These are phyloP conservation scores for Beris morrisii DNA, from an alignment of 2,888 invertebrate species.

Conservation along the genomic window DNA sequence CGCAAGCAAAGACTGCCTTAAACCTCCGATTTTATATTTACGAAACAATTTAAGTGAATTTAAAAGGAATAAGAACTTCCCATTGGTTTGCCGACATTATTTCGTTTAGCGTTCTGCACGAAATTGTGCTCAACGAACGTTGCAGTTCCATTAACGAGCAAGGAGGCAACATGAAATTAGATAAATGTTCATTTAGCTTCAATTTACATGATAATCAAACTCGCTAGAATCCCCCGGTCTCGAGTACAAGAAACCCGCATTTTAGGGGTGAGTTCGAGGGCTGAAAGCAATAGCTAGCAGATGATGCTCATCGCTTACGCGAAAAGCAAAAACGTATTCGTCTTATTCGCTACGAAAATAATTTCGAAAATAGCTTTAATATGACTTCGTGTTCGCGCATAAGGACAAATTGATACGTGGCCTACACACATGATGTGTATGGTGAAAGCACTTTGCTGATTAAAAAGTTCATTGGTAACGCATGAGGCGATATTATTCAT, in stretches of 20 bases:
- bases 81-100: slow-evolving; percentile 16
- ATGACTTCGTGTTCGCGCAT: slow-evolving; percentile 12
- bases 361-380: slow-evolving; percentile 22
- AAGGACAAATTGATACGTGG: neutral
- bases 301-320: slow-evolving; percentile 4
- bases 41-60: no score
- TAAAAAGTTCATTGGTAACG: neutral
- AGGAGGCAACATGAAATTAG: slow-evolving; percentile 17
- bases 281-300: neutral
- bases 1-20: no score
- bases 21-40: slow-evolving; percentile 12
- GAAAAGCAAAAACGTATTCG: neutral
- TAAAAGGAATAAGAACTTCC: no score
- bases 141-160: slow-evolving; percentile 9
- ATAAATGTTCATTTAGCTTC: slow-evolving; percentile 28
- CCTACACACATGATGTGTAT: neutral
- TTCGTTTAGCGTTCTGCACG: neutral
- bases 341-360: slow-evolving; percentile 1
- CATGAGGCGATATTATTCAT: no score
- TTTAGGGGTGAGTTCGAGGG: no score
- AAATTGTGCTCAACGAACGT: slow-evolving; percentile 17
- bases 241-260: no score
- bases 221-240: neutral
- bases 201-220: slow-evolving; percentile 28
- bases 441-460: slow-evolving; percentile 21